These are phyloP conservation scores for Siderastrea siderea DNA, from an alignment of 92 coral and sea anemone species.

Conservation along the genomic window DNA sequence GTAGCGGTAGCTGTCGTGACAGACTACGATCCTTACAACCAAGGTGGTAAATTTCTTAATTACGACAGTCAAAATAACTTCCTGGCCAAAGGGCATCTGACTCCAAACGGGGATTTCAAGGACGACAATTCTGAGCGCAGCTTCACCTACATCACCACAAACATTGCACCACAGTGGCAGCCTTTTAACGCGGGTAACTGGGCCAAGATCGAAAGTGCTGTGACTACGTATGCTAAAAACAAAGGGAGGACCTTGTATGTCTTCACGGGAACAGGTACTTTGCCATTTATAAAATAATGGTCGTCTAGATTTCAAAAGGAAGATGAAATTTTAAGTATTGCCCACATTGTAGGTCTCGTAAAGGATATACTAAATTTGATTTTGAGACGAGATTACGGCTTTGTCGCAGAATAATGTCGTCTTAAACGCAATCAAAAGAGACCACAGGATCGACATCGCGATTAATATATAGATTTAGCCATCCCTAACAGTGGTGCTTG, in stretches of 20 bases:
- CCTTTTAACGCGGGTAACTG: slow-evolving; percentile 15
- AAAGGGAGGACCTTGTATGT: slow-evolving; percentile 6
- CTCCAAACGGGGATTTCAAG: slow-evolving; percentile 16
- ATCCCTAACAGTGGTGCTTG: no score
- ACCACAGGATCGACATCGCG: no score
- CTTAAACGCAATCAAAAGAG: no score
- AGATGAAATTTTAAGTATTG: no score
- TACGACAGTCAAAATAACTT: neutral
- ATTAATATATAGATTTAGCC: no score
- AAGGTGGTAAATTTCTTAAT: neutral
- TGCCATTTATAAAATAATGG: neutral
- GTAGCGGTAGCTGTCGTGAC: neutral
- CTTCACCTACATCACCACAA: slow-evolving; percentile 17
- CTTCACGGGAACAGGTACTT: slow-evolving; percentile 25
- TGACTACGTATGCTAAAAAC: neutral
- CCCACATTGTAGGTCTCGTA: no score
- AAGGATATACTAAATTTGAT: no score
- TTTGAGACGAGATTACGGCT: no score
- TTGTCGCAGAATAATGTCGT: no score
- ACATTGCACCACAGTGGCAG: slow-evolving; percentile 24
- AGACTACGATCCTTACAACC: neutral
- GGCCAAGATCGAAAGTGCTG: slow-evolving; percentile 1
- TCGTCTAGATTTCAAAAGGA: no score
- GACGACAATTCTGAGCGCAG: neutral
- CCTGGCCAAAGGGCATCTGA: slow-evolving; percentile 14